phyloP scores from a whole-genome alignment of 2,797 vertebrate genomes.

The Poecilia velifera region DNA sequence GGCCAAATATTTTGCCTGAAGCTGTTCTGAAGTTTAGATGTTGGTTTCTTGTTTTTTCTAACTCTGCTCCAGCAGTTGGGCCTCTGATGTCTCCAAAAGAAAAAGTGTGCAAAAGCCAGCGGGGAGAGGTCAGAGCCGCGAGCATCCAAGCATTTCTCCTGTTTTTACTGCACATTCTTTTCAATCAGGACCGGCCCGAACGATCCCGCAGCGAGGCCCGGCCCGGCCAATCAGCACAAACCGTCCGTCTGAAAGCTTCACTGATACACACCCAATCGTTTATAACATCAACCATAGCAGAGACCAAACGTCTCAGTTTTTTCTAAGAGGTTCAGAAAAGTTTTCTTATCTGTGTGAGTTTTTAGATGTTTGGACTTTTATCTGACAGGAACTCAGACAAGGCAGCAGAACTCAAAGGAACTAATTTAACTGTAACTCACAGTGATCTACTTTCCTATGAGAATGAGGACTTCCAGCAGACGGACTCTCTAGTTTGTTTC shows the following conservation, averaged over 20 bases:
- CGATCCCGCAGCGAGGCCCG: conserved; percentile 15
- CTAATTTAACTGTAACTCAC: background rate
- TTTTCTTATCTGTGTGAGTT: background rate
- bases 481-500: too few relatives aligned
- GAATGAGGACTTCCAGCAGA: background rate
- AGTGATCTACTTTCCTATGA: background rate
- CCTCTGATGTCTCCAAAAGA: conserved; percentile 29
- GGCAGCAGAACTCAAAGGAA: background rate
- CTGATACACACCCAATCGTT: background rate
- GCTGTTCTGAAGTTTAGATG: conserved; percentile 35
- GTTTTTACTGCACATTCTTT: conserved; percentile 62
- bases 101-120: conserved; percentile 40
- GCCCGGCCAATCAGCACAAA: background rate
- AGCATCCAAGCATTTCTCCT: conserved; percentile 21
- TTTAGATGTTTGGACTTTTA: background rate
- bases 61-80: conserved; percentile 35
- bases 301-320: background rate
- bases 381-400: background rate
- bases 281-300: background rate
- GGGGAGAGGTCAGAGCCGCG: conserved; percentile 39
- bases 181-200: conserved; percentile 26
- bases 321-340: background rate
- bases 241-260: background rate
- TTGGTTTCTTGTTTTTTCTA: conserved; percentile 35
- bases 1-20: conserved; percentile 54